Base-by-base conservation (phyloP, 2,113 vertebrate species). In the Pseudolaguvia tuberculata region DNA sequence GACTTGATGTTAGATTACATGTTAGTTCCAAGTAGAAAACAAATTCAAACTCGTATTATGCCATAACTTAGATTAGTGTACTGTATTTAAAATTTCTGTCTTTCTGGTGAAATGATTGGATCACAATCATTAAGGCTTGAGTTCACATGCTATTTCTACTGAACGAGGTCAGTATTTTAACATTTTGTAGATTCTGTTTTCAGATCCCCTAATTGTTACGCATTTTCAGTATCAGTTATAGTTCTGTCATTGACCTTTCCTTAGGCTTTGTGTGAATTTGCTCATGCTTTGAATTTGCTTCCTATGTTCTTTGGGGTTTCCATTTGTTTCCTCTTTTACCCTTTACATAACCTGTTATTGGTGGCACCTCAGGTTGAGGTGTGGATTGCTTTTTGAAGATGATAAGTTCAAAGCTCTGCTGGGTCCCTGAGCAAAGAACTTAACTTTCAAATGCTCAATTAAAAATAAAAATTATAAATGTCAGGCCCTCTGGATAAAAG, bases 21-120 rank as follows among this genome's bases (percentile, higher is more conserved):
- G 31, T 35, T 35, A 35, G 31, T 35, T 45, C 11, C 35, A 25
- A 47, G 14, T 65, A 12, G 23, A 65, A 15, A 48, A 57, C 5
- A 45, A 18, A 48, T 50, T 61, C 9, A 25, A 61, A 12, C 21
- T 63, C 7, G 31, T 35, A 4, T 35, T 35, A 35, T 4, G 52
- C 31, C 45, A 45, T 57, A n/a, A 57, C 72, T 21, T 48, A 63
- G 58, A 52, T 73, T 23, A 23, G 63, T 48, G 42, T 66, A 42
- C 62, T 65, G 72, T 50, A 23, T 74, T 21, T 55, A 53, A 74
- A 73, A 20, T 18, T 72, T 73, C 53, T n/a, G n/a, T n/a, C 57
- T 73, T 62, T 73, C 14, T 42, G n/a, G 48, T 73, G 29, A 73
- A n/a, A 48, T 62, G 48, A 62, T 63, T 8, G 31, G 48, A 63